phyloP scores from a whole-genome alignment of 64 coral and sea anemone genomes.

The Cladopsammia gracilis region DNA sequence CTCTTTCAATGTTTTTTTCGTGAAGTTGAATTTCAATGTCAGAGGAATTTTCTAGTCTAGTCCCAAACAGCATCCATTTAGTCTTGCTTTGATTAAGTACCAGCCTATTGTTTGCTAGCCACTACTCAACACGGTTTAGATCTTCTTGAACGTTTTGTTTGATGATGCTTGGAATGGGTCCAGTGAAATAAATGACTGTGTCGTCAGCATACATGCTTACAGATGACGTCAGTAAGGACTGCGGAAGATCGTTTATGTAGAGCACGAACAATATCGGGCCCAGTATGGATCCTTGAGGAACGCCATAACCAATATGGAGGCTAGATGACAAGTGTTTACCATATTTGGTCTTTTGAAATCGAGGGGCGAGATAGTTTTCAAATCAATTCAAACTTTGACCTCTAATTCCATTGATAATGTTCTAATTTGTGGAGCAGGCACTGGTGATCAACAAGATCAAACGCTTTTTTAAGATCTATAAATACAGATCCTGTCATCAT shows the following conservation, averaged over 20 bases:
- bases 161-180: background rate
- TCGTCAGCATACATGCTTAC: slow-evolving; percentile 64
- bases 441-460: background rate
- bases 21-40: slow-evolving; percentile 23
- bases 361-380: slow-evolving; percentile 13
- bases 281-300: too few relatives aligned
- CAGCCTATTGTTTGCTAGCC: slow-evolving; percentile 23
- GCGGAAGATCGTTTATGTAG: slow-evolving; percentile 54
- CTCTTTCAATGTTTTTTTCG: background rate
- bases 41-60: background rate
- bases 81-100: slow-evolving; percentile 66
- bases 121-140: slow-evolving; percentile 15
- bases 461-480: background rate
- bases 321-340: background rate
- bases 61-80: slow-evolving; percentile 68
- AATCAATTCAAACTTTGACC: background rate
- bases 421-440: slow-evolving; percentile 50
- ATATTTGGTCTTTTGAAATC: slow-evolving; percentile 39
- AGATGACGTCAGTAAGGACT: background rate
- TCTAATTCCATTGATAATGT: slow-evolving; percentile 55
- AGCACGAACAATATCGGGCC: too few relatives aligned
- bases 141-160: slow-evolving; percentile 43
- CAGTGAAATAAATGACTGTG: slow-evolving; percentile 53
- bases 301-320: background rate
- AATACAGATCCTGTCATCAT: background rate